Conservation (phyloP, 2,797 vertebrate genomes). For the Sebastes melanostomus region DNA sequence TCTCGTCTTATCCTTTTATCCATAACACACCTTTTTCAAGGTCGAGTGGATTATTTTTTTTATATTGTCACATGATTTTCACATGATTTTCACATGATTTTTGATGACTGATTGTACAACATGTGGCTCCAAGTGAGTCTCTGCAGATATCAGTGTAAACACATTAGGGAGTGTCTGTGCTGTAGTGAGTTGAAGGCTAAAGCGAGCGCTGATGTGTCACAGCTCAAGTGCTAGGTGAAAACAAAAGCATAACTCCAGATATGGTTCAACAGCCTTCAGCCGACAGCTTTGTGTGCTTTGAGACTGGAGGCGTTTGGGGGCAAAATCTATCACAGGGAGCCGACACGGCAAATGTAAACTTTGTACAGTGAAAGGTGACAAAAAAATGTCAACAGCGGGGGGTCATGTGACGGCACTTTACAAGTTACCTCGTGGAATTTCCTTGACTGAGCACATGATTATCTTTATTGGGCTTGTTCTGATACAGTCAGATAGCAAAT, state of each 20-base stretch:
- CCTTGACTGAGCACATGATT: neutral
- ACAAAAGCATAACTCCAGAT: slow-evolving; percentile 54
- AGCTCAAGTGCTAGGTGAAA: slow-evolving; percentile 38
- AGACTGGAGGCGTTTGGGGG: neutral
- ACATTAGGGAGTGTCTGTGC: slow-evolving; percentile 23
- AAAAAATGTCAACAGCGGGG: neutral
- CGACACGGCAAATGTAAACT: neutral
- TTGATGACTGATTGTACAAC: neutral
- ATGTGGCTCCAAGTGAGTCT: neutral
- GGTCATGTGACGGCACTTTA: slow-evolving; percentile 4
- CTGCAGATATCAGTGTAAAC: slow-evolving; percentile 29
- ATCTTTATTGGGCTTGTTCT: slow-evolving; percentile 46
- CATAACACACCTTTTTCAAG: neutral
- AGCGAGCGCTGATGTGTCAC: slow-evolving; percentile 28
- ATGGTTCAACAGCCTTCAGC: slow-evolving; percentile 27
- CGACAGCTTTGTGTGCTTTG: neutral
- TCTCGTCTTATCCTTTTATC: neutral
- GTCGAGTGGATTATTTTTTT: neutral
- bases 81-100: neutral
- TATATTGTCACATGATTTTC: neutral
- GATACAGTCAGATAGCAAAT: slow-evolving; percentile 38
- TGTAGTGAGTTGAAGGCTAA: slow-evolving; percentile 42
- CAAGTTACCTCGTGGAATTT: slow-evolving; percentile 3
- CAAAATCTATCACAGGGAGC: slow-evolving; percentile 10
- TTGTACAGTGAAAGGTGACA: slow-evolving; percentile 8